phyloP scores from a whole-genome alignment of 2,888 invertebrate species.

The Volucella inanis region DNA sequence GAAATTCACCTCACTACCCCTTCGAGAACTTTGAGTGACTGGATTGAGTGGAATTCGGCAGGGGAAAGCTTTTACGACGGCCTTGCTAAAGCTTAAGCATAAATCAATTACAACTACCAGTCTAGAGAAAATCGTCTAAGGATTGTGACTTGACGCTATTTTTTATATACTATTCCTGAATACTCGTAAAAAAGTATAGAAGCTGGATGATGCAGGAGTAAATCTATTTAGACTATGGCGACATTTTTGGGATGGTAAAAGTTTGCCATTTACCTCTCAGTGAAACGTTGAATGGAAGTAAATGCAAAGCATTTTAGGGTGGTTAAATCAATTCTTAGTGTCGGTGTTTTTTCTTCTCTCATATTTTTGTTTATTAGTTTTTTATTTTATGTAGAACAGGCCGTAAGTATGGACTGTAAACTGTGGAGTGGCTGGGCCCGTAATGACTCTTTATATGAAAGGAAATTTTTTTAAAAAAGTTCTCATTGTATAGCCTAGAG shows the following conservation, averaged over 20 bases:
- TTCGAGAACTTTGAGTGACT: constrained; percentile 54
- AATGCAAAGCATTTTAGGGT: constrained; percentile 71
- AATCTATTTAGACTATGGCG: constrained; percentile 34
- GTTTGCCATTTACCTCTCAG: constrained; percentile 50
- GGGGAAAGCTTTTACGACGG: constrained; percentile 27
- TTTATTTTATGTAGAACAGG: constrained; percentile 24
- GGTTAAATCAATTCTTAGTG: constrained; percentile 71
- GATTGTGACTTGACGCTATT: constrained; percentile 34
- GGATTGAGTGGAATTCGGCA: constrained; percentile 57
- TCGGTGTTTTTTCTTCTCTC: constrained; percentile 22
- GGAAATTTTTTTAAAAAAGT: constrained; percentile 46
- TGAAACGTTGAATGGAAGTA: constrained; percentile 52
- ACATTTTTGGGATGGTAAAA: constrained; percentile 54
- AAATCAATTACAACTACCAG: constrained; percentile 40
- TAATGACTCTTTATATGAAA: constrained; percentile 57
- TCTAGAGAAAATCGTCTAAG: constrained; percentile 48
- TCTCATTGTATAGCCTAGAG: constrained; percentile 34
- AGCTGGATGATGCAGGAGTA: constrained; percentile 21
- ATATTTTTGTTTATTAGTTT: constrained; percentile 22
- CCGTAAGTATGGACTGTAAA: neutral
- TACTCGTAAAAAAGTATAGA: neutral
- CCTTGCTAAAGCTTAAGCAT: constrained; percentile 61
- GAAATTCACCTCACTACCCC: constrained; percentile 21
- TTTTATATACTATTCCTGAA: constrained; percentile 11
- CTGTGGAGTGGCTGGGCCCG: constrained; percentile 51